Evolutionary conservation across 2,888 invertebrate genomes (phyloP).

Genomic region (Hesperia comma): DNA sequence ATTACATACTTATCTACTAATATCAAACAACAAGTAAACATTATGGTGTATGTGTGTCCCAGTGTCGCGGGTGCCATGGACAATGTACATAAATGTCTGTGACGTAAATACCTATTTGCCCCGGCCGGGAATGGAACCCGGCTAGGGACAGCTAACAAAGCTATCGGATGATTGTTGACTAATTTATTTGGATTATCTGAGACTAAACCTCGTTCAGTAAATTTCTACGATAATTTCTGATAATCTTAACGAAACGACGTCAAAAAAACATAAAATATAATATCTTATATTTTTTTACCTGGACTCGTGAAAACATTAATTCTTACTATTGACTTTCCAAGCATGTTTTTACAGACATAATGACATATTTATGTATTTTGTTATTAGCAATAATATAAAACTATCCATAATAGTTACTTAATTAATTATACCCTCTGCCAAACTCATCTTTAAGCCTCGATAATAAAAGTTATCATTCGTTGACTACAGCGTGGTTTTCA

Average conservation of each 20-base stretch:
- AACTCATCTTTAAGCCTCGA: not conserved
- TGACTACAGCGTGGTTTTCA: not conserved
- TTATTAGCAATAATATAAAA: not conserved
- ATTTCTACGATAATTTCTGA: no score
- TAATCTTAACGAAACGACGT: no score
- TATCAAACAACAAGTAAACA: no score
- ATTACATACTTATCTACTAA: no score
- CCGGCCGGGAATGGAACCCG: conserved; percentile 5
- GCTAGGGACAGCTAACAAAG: not conserved
- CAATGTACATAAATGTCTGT: no score
- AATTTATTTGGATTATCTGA: no score
- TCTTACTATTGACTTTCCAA: not conserved
- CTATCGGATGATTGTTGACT: no score
- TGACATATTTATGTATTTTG: not conserved
- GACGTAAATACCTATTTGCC: not conserved
- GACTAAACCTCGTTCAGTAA: no score
- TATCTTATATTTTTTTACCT: not conserved
- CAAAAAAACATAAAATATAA: not conserved
- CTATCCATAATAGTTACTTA: not conserved
- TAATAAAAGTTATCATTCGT: not conserved
- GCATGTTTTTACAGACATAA: not conserved
- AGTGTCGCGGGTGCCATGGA: no score
- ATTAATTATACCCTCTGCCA: not conserved
- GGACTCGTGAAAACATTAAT: not conserved
- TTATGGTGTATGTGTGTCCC: no score